Percentiles rank a stretch among this genome's conserved stretches.
Conservation (phyloP, 2,888 invertebrate species). For the Panopea generosa region DNA sequence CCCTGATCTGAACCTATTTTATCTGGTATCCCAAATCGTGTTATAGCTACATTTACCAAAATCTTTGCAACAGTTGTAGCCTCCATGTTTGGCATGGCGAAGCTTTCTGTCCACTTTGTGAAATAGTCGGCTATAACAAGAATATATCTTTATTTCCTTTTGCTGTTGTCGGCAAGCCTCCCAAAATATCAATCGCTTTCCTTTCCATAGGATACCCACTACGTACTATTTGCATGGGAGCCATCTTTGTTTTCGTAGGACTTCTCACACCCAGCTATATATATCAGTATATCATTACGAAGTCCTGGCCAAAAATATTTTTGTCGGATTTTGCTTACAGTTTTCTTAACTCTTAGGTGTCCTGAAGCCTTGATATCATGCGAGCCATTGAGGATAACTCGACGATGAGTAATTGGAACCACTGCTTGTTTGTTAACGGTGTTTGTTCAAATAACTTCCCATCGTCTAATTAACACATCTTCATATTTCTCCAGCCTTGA, state of each 20-base stretch:
- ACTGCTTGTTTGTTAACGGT: too few relatives aligned
- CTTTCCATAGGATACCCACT: slow-evolving; percentile 24
- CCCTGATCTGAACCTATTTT: background rate
- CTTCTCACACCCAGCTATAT: slow-evolving; percentile 14
- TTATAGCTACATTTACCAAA: background rate
- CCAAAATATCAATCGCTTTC: slow-evolving; percentile 19
- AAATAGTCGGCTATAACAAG: slow-evolving; percentile 24
- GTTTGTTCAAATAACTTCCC: too few relatives aligned
- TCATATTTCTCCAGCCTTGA: too few relatives aligned
- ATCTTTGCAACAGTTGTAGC: background rate
- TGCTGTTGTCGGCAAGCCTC: slow-evolving; percentile 11
- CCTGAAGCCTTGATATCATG: too few relatives aligned
- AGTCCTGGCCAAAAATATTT: slow-evolving; percentile 15
- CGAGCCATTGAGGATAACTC: too few relatives aligned
- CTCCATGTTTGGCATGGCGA: background rate
- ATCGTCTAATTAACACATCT: too few relatives aligned
- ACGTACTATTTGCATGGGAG: slow-evolving; percentile 16
- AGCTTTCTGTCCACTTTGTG: background rate
- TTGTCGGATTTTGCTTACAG: slow-evolving; percentile 9
- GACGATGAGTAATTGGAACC: too few relatives aligned
- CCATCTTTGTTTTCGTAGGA: background rate
- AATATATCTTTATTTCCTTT: slow-evolving; percentile 10
- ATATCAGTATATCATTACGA: background rate
- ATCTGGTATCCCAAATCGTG: background rate
- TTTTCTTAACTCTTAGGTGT: slow-evolving; percentile 7